Evolutionary conservation across 2,888 invertebrate genomes (phyloP), one percentile per base, ranked within the genome.

Genomic region (Aphelenchoides bicaudatus): DNA sequence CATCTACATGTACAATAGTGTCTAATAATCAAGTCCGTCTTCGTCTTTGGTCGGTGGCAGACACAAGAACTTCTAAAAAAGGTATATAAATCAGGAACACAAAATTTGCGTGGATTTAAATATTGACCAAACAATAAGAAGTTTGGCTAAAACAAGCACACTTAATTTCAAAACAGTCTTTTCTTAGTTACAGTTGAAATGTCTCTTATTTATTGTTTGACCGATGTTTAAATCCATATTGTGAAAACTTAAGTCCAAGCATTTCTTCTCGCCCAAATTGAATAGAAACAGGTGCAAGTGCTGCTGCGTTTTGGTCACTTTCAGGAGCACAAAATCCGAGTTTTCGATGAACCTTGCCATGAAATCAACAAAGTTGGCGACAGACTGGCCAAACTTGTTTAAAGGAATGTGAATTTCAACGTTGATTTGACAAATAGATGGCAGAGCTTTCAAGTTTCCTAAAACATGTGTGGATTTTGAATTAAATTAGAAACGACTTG

Each of bases 371-470:
- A 43, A 43, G 8, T 21, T 6, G n/a, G n/a, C 43, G 43, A 43
- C 21, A 25, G 25, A 43, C 21, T 43, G 43, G 43, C 43, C 43
- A 25, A 21, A 43, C 10, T 21, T 19, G 23, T 6, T 8, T 6
- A 25, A 8, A 19, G 43, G 43, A 6, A 25, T 25, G 43, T 43
- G 43, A 6, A 43, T 6, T 8, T 43, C 43, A n/a, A 43, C 23
- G 43, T 43, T 43, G 6, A 43, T 10, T n/a, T 43, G 43, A n/a
- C 43, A 43, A n/a, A 43, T 43, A 6, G 25, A 21, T 8, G 43
- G 23, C 16, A 43, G n/a, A 10, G 43, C 43, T 43, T 43, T 43
- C 43, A 43, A n/a, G n/a, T 43, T 43, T 43, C 43, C 43, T 43
- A 43, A 19, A 19, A 21, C 16, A 34, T n/a, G 34, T 10, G n/a